These are phyloP conservation scores for Diadumene lineata DNA, from an alignment of 92 coral and sea anemone genomes.

Conservation along the genomic window DNA sequence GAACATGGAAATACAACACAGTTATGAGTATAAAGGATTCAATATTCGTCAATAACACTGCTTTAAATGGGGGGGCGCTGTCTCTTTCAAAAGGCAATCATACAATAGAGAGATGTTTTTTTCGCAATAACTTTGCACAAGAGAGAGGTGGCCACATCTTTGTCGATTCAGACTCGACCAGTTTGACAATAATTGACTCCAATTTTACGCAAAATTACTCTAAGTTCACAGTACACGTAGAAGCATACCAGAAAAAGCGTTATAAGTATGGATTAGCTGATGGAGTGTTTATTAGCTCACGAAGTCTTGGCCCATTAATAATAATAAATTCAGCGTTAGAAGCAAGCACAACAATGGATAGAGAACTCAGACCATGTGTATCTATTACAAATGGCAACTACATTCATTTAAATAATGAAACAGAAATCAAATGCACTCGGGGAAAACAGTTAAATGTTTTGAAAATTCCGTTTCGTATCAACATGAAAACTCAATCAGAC, in stretches of 20 bases:
- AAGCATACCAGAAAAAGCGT: background rate
- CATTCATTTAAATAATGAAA: slow-evolving; percentile 29
- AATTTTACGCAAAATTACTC: slow-evolving; percentile 28
- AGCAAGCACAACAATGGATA: background rate
- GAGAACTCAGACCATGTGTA: slow-evolving; percentile 30
- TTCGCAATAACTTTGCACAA: slow-evolving; percentile 67
- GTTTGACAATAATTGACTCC: slow-evolving; percentile 27
- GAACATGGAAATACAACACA: slow-evolving; percentile 54
- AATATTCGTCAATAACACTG: slow-evolving; percentile 57
- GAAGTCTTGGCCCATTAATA: slow-evolving; percentile 57
- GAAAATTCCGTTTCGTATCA: slow-evolving; percentile 33
- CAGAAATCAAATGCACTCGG: slow-evolving; percentile 42
- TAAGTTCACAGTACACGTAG: slow-evolving; percentile 1
- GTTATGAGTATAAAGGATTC: slow-evolving; percentile 32
- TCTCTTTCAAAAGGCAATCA: slow-evolving; percentile 41
- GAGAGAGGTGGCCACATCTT: slow-evolving; percentile 49
- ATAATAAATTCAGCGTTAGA: slow-evolving; percentile 20
- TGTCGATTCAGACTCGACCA: slow-evolving; percentile 20
- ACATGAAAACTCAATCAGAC: background rate
- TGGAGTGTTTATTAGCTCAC: slow-evolving; percentile 40
- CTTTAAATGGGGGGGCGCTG: slow-evolving; percentile 57
- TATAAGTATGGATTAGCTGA: slow-evolving; percentile 3
- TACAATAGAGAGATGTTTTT: slow-evolving; percentile 42
- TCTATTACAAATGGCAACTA: slow-evolving; percentile 50
- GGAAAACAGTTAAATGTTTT: slow-evolving; percentile 43